Percentiles rank a stretch among this genome's conserved stretches.
phyloP scores from a whole-genome alignment of 2,888 invertebrate species.

The Drosophila acutilabella region DNA sequence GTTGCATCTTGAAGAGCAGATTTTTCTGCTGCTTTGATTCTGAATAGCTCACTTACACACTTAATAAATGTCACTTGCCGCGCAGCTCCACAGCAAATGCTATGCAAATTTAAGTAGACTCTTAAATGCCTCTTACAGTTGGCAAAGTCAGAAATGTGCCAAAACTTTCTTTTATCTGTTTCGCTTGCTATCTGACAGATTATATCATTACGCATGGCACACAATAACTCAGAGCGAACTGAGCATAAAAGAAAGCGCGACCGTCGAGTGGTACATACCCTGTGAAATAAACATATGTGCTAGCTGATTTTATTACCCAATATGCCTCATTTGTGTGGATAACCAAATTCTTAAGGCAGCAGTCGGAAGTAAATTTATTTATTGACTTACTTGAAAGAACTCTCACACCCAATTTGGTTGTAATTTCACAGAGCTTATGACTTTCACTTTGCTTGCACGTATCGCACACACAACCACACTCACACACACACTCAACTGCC shows the following conservation, averaged over 20 bases:
- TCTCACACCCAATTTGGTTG: constrained; percentile 13
- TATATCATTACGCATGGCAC: constrained; percentile 59
- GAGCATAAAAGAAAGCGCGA: not conserved
- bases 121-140: constrained; percentile 40
- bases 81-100: constrained; percentile 44
- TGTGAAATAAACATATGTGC: not conserved
- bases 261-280: constrained; percentile 19
- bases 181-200: constrained; percentile 37
- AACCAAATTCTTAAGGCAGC: constrained; percentile 14
- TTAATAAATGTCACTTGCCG: constrained; percentile 66
- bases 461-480: constrained; percentile 7
- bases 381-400: constrained; percentile 65
- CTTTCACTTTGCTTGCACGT: constrained; percentile 63
- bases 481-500: constrained; percentile 8
- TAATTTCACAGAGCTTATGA: constrained; percentile 62
- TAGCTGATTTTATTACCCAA: not conserved
- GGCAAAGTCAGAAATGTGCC: constrained; percentile 30
- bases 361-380: constrained; percentile 70
- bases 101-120: constrained; percentile 71
- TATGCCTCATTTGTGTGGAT: not conserved
- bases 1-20: constrained; percentile 40
- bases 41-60: constrained; percentile 71
- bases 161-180: constrained; percentile 52
- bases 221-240: constrained; percentile 48
- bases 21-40: constrained; percentile 75